Percentiles rank a stretch among this genome's conserved stretches.
Evolutionary conservation across 2,888 invertebrate genomes (phyloP).

Genomic region (Heliconius charithonia): DNA sequence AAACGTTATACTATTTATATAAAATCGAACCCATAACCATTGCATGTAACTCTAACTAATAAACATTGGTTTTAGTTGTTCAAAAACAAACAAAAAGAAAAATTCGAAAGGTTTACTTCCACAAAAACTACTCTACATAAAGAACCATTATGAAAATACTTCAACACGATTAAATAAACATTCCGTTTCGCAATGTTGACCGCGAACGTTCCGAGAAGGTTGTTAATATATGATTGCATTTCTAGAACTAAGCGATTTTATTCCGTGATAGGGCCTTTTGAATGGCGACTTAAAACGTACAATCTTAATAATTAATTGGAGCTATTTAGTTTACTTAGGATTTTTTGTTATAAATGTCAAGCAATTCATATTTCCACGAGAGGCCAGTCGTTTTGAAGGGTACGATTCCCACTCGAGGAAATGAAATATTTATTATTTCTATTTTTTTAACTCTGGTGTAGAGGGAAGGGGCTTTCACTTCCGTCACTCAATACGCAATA

Average conservation of each 20-base stretch:
- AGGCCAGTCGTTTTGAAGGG: no score
- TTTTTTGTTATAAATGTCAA: neutral
- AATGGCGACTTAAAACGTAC: neutral
- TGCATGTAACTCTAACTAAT: no score
- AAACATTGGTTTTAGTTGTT: neutral
- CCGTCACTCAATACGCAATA: no score
- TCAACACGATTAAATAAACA: conserved; percentile 45
- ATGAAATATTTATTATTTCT: no score
- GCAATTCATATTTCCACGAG: no score
- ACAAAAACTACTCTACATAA: conserved; percentile 33
- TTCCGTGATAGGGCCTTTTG: neutral
- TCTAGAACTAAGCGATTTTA: conserved; percentile 31
- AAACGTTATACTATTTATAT: no score
- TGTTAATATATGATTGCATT: conserved; percentile 42
- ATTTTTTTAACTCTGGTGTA: no score
- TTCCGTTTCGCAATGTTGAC: conserved; percentile 44
- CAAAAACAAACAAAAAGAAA: neutral
- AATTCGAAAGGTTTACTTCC: neutral
- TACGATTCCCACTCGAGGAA: no score
- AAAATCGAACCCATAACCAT: no score
- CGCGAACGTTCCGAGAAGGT: conserved; percentile 41
- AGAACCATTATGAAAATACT: conserved; percentile 46
- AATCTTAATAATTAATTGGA: conserved; percentile 5
- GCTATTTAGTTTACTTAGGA: neutral
- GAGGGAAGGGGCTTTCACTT: no score